A percentile compares a stretch with the other conserved stretches of the same genome.
Evolutionary conservation across 2,888 invertebrate genomes (phyloP).

Genomic region (Pomacea canaliculata): DNA sequence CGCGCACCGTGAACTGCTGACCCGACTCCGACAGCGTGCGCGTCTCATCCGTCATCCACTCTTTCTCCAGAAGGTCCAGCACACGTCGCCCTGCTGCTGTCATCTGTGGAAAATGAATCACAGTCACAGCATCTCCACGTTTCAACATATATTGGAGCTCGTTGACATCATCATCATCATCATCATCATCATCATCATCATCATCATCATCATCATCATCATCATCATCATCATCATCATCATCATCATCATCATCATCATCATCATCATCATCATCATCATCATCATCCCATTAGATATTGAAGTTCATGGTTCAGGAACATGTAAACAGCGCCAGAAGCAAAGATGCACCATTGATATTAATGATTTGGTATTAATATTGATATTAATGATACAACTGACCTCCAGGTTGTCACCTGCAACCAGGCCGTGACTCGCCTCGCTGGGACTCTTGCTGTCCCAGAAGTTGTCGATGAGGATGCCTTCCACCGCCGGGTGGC

Average conservation of each 20-base stretch:
- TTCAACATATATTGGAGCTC: no score
- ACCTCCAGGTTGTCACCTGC: conserved; percentile 27
- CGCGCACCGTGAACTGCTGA: conserved; percentile 28
- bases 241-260: no score
- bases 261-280: background rate
- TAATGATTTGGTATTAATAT: no score
- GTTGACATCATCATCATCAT: no score
- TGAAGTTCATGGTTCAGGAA: no score
- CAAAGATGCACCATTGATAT: no score
- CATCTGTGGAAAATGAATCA: conserved; percentile 19
- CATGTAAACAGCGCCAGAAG: no score
- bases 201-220: background rate
- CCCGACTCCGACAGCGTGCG: conserved; percentile 22
- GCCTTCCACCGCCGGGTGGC: conserved; percentile 11
- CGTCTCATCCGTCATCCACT: conserved; percentile 38
- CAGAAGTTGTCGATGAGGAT: conserved; percentile 6
- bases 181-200: background rate
- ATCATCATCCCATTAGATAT: no score
- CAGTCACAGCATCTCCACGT: background rate
- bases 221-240: no score
- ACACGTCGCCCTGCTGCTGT: conserved; percentile 36
- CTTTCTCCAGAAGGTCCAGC: conserved; percentile 30
- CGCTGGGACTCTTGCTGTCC: conserved; percentile 11
- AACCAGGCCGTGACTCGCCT: conserved; percentile 13
- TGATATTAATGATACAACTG: background rate